Base-by-base conservation (phyloP, 2,888 invertebrate species). In the Aradus depressus region DNA sequence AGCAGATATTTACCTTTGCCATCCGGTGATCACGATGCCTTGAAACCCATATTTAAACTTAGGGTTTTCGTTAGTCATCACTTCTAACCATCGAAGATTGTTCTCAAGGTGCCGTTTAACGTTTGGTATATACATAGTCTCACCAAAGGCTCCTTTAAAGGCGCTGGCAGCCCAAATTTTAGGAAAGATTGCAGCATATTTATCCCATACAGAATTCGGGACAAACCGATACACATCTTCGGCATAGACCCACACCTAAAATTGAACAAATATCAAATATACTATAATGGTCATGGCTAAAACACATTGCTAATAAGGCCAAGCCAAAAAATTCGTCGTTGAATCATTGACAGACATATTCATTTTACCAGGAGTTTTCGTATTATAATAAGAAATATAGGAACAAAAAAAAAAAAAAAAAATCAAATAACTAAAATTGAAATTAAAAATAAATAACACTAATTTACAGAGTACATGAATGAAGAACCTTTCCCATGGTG, bases 61-160 rank as follows among this genome's bases (percentile, higher is more conserved):
- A 1, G 69, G 67, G 1, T 70, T 68, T 64, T 79, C 77, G 55
- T 73, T 72, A 2, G 71, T 69, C 70, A 80, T 84, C 2, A 78
- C 75, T 44, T 79, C 76, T 55, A 81, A 63, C 83, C 83, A 83
- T 44, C 78, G 70, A 54, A 80, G 67, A 62, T 80, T 80, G 63
- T 83, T 83, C 62, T 82, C 81, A 44, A 82, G 67, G 66, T 83
- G 82, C 41, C 79, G 70, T 58, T 75, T 73, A 14, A 79, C 72
- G 53, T 80, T 78, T 4, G 81, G 81, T 53, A 81, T 72, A 60
- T 77, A 75, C 39, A 81, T 61, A 2, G 79, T 79, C 65, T 83
- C 81, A 0, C 82, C 82, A 59, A 81, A 81, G 3, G 82, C 82
- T 1, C 81, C 84, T 66, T 85, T 85, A 64, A 77, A 84, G 1